Base-by-base conservation (phyloP, 2,113 vertebrate genomes). In the Columba janthina region DNA sequence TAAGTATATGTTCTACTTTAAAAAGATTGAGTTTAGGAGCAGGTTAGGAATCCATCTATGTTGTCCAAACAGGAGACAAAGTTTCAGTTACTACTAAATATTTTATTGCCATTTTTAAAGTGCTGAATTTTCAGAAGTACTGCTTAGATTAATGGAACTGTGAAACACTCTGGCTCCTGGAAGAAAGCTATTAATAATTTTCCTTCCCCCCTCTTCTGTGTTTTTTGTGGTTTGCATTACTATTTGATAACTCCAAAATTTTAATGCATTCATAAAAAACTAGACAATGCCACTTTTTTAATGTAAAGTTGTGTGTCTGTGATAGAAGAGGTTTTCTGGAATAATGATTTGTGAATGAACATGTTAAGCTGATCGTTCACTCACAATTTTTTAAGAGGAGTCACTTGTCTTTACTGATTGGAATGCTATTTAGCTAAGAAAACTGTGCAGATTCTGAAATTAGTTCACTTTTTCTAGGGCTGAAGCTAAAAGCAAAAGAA, bases 151-250 rank as follows among this genome's bases (percentile, higher is more conserved):
- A 80, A 88, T 73, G 60, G 32, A 87, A 65, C 34, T 18, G 21
- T 62, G 42, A 62, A 82, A 61, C 44, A 7, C 31, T 46, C 11
- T 56, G 34, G 9, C 13, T 65, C 18, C 15, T 77, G 24, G 11
- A 88, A 88, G 17, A 56, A 77, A 76, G 15, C 44, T 58, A 36
- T 50, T 58, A 54, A 40, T 81, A 46, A 32, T 46, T 62, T 75
- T 38, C 5, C 2, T 1, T 65, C 76, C 24, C 3, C 1, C 3
- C 5, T 57, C 7, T 8, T 51, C 26, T 62, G 8, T 75, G 9
- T 71, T 54, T 83, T 60, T n/a, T 69, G 42, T 58, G 9, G 5
- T 67, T 91, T 84, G 8, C 13, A 28, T 72, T 66, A 40, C 67
- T 66, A 72, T 40, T 56, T 58, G 31, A 9, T 62, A 75, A 44